phyloP scores from a whole-genome alignment of 1,140 invertebrate genomes.

The Pseudobourletiella spinata region DNA sequence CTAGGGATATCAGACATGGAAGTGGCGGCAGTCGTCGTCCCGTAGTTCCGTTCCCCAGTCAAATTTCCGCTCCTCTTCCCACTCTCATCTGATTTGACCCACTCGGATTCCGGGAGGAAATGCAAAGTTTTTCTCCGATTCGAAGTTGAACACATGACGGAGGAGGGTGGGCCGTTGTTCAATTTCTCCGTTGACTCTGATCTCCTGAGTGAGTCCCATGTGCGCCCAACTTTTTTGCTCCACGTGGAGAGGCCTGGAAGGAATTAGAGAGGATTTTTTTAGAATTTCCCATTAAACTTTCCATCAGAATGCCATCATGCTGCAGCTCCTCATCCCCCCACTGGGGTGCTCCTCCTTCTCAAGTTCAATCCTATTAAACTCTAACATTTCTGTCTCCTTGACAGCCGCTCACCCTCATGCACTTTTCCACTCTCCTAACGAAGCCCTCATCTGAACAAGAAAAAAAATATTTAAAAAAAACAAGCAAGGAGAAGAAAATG shows the following conservation, averaged over 20 bases:
- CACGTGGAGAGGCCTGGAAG: conserved; percentile 47
- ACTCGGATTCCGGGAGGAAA: conserved; percentile 9
- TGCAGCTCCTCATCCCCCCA: too few relatives aligned
- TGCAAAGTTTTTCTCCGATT: conserved; percentile 25
- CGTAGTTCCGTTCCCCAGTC: not conserved
- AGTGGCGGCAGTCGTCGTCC: not conserved
- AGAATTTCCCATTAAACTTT: not conserved
- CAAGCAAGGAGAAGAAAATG: too few relatives aligned
- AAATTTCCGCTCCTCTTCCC: not conserved
- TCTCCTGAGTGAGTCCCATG: conserved; percentile 53
- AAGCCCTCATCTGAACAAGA: too few relatives aligned
- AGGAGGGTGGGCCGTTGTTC: too few relatives aligned
- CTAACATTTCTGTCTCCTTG: too few relatives aligned
- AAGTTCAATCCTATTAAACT: too few relatives aligned
- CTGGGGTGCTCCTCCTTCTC: too few relatives aligned
- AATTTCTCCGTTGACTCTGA: conserved; percentile 48
- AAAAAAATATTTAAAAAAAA: too few relatives aligned
- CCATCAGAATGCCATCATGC: not conserved
- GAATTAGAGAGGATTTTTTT: too few relatives aligned
- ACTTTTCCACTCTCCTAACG: too few relatives aligned
- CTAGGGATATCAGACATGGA: not conserved
- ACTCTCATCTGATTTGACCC: not conserved
- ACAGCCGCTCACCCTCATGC: too few relatives aligned
- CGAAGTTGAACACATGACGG: conserved; percentile 7
- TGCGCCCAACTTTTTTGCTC: conserved; percentile 51